phyloP scores from a whole-genome alignment of 2,113 vertebrate species.

The Anoplopoma fimbria region DNA sequence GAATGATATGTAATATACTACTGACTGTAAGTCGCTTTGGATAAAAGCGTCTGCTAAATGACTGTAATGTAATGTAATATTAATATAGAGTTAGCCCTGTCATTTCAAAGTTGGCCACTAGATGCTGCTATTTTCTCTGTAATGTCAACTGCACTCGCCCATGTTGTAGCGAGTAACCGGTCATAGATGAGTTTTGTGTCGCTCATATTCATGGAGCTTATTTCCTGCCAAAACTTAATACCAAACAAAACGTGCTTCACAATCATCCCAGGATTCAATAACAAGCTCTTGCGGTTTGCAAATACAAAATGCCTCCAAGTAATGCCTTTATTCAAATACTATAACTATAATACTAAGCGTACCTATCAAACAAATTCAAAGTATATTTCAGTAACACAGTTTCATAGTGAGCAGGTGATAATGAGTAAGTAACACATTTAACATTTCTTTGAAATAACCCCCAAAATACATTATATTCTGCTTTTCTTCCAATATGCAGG shows the following conservation, averaged over 20 bases:
- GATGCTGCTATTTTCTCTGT: not conserved
- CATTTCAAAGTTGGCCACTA: constrained; percentile 19
- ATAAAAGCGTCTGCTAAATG: no score
- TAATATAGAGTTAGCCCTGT: not conserved
- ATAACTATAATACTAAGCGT: not conserved
- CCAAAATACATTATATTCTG: not conserved
- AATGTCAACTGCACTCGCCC: no score
- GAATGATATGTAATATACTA: no score
- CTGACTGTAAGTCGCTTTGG: no score
- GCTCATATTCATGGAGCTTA: not conserved
- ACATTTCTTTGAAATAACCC: no score
- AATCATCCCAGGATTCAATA: not conserved
- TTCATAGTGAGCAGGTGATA: not conserved
- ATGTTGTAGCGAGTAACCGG: not conserved
- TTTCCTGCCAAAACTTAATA: not conserved
- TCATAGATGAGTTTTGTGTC: not conserved
- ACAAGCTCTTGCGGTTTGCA: not conserved
- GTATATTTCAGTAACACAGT: not conserved
- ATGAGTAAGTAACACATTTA: not conserved
- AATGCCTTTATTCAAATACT: not conserved
- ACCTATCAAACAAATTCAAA: not conserved
- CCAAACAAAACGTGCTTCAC: not conserved
- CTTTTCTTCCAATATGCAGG: not conserved
- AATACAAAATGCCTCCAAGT: not conserved
- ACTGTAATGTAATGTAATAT: no score